Evolutionary conservation across 2,888 invertebrate species (phyloP), one percentile per base, ranked within the genome.

Genomic region (Globia sparganii): DNA sequence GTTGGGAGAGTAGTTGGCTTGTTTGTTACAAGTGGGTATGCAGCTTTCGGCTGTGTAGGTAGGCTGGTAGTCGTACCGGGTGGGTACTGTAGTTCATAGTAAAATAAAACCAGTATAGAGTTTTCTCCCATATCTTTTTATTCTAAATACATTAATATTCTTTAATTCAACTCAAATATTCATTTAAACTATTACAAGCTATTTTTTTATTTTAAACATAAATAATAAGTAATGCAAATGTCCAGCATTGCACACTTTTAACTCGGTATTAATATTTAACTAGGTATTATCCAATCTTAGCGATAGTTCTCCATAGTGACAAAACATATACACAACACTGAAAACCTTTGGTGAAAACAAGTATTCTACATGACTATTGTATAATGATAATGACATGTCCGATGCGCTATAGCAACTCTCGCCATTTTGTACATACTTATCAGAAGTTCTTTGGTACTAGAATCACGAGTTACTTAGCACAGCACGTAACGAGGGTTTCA

Each of bases 141-240:
- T 96, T 96, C 96, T 96, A 96, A 96, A 96, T 96, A 96, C 96
- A 96, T 96, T 96, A 96, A 96, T 96, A 96, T 96, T 96, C 93
- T 96, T 95, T 95, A 96, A 95, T 95, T 95, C 96, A 96, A 96
- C 96, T 96, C 95, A 96, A 96, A 96, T 96, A 94, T 95, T 96
- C 93, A 95, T 95, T 96, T 95, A 96, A 96, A 96, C 96, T 96
- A 96, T 96, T 96, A 96, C 95, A 96, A 96, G 96, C 96, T 96
- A 96, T 96, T 95, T 94, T 94, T 92, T 93, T 92, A 87, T 93
- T 94, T 94, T 94, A 94, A 96, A 96, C 96, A 96, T 95, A 96
- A 96, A 96, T 95, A 95, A 93, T 94, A 95, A 96, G 96, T 96
- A 91, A 95, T 96, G 95, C 96, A 95, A 92, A 96, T 96, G 96